Evolutionary conservation across 2,797 vertebrate species (phyloP), one percentile per base, ranked within the genome.

Genomic region (Neosilurus mollespiculum): DNA sequence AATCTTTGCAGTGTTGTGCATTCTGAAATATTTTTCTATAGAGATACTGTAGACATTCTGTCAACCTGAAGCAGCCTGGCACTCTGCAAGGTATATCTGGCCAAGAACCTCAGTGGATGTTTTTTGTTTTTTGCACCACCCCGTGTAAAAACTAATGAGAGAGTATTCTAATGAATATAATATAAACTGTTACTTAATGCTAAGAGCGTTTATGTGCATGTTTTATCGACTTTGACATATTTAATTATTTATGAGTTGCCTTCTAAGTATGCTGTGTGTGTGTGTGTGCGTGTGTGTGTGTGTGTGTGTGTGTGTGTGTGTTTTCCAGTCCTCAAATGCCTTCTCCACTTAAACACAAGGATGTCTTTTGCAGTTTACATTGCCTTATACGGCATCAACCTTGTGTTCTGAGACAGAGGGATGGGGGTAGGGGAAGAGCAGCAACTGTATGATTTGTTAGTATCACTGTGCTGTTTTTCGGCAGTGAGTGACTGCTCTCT

Each of bases 321-420:
- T 85, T 78, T 81, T 79, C 58, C 53, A 84, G 61, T 67, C 78
- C 81, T 81, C 37, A 70, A 54, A 86, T 80, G 77, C 20, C 65
- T 72, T 22, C 73, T 84, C 24, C 26, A 73, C 61, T 78, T 81
- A 81, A 87, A 83, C 77, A 82, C 76, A 16, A 34, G 71, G 75
- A 82, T 62, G 34, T 59, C 61, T 83, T 86, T 83, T 81, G 76
- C 75, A 43, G 77, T 80, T 81, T 67, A 81, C 75, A 70, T 82
- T 70, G 65, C 83, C 64, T 83, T 85, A 71, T 83, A 77, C 78
- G 37, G 84, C 81, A 82, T 51, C 59, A 78, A 54, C 75, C 43
- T 72, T 62, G 30, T 82, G 80, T 85, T 43, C 65, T 78, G 66
- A 79, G 62, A 54, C 54, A 58, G n/a, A 51, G 37, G 51, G 70